phyloP scores from a whole-genome alignment of 2,113 vertebrate genomes.

The Sylvietta virens region DNA sequence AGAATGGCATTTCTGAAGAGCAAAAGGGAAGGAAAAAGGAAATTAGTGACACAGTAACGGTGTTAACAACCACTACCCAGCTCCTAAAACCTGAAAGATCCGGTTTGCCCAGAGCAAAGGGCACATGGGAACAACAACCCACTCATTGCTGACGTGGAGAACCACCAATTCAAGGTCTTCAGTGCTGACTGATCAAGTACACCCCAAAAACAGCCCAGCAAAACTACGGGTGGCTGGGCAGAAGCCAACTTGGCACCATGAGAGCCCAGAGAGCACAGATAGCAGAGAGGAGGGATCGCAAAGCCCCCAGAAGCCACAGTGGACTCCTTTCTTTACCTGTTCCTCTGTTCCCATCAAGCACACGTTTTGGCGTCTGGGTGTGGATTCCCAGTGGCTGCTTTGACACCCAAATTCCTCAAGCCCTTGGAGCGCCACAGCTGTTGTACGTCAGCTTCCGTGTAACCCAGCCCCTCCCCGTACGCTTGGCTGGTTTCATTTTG shows the following conservation, averaged over 20 bases:
- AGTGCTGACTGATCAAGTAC: accelerated
- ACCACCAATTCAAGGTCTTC: not conserved
- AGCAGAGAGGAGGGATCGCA: not conserved
- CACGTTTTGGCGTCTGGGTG: accelerated
- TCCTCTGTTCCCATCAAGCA: not conserved
- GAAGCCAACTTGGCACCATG: not conserved
- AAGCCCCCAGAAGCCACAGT: not conserved
- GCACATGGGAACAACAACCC: accelerated
- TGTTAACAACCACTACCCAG: not conserved
- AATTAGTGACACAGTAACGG: conserved; percentile 5
- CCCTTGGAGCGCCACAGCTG: not conserved
- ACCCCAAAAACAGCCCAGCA: not conserved
- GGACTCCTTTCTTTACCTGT: not conserved
- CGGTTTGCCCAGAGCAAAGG: not conserved
- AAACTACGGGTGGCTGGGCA: not conserved
- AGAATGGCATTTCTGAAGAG: conserved; percentile 66
- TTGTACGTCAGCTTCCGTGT: accelerated
- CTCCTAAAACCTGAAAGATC: not conserved
- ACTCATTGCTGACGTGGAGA: accelerated
- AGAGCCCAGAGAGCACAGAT: not conserved
- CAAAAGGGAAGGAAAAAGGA: conserved; percentile 48
- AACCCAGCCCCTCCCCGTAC: not conserved
- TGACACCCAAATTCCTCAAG: not conserved
- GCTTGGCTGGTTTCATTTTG: not conserved
- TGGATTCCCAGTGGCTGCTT: not conserved